Base-by-base conservation (phyloP, 2,113 vertebrate species). In the Lynx canadensis region DNA sequence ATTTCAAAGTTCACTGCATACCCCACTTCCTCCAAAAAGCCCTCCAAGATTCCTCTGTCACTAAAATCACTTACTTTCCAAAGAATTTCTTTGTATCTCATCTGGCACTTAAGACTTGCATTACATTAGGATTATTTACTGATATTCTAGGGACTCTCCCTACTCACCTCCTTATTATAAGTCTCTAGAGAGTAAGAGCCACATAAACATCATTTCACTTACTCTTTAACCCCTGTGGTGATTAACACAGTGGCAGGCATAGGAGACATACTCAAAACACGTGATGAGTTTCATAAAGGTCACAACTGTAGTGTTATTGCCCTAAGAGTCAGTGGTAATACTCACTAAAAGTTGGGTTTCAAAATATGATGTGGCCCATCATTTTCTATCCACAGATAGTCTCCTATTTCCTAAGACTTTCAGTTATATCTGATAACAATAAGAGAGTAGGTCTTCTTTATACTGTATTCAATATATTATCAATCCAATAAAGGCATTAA, bases 341-440 rank as follows among this genome's bases (percentile, higher is more conserved):
- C 8, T 76, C 69, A 84, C 38, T 83, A 45, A 89, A 94, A 73
- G 11, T 14, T 88, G 48, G 63, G 38, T 84, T 83, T 95, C 82
- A 94, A 65, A 88, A 68, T 27, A 76, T 3, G 21, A 57, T 10
- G 25, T n/a, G 12, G 23, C 21, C 57, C 71, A 76, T 36, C 36
- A 73, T 87, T 68, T 86, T 69, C 41, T 74, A 38, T 16, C 66
- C n/a, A 86, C 16, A 89, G 41, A 73, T 3, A 89, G 60, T 88
- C 79, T 89, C 23, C 55, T 16, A 63, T 50, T 68, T 93, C n/a
- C 57, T 91, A 97, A 91, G 38, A 91, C 8, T 81, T 92, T 60
- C 41, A 38, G 33, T 76, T 89, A 19, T 23, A 48, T 74, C 25
- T 92, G 33, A 52, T 71, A 92, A 89, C 13, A 92, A 16, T 33